Evolutionary conservation across 2,888 invertebrate species (phyloP), one percentile per base, ranked within the genome.

Genomic region (Scrobipalpa atriplicella): DNA sequence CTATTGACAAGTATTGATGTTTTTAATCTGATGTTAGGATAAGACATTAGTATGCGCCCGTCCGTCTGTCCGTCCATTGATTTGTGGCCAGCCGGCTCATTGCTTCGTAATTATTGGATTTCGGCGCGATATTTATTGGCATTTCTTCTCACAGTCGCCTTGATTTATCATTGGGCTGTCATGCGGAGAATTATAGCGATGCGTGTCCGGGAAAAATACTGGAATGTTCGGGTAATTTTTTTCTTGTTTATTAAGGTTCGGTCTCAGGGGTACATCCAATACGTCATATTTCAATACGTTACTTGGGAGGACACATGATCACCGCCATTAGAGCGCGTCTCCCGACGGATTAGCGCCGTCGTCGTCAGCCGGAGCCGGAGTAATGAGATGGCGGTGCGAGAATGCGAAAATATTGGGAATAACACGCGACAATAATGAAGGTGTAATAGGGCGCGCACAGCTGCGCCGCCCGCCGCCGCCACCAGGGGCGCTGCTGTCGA

Each of bases 1-100:
- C 87, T 87, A 90, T 89, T 89, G 92, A 90, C 92, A 91, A 87
- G 89, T 91, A 92, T 92, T 90, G 92, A 92, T 92, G 92, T 87
- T 88, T 92, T 92, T 91, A 92, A 92, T 92, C 92, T 90, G 90
- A 92, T 91, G 90, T 90, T 90, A 91, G 92, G 92, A 90, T 90
- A 89, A 88, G 87, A 83, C 90, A 90, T 92, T 90, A 88, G 90
- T 90, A 90, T 90, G 90, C 88, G 86, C 78, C 77, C 84, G 83
- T 81, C 84, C 83, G 85, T 86, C 84, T 80, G 86, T 84, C 85
- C 77, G 81, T 80, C 78, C 75, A 80, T 87, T 90, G 92, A 90
- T 91, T 92, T 90, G 90, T 90, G 78, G 89, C 85, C 85, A 82
- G 82, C 76, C 86, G 89, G 86, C 89, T 90, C 91, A 89, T 92